These are phyloP conservation scores for Acipenser transmontanus DNA, from an alignment of 2,797 vertebrate genomes.

Conservation along the genomic window DNA sequence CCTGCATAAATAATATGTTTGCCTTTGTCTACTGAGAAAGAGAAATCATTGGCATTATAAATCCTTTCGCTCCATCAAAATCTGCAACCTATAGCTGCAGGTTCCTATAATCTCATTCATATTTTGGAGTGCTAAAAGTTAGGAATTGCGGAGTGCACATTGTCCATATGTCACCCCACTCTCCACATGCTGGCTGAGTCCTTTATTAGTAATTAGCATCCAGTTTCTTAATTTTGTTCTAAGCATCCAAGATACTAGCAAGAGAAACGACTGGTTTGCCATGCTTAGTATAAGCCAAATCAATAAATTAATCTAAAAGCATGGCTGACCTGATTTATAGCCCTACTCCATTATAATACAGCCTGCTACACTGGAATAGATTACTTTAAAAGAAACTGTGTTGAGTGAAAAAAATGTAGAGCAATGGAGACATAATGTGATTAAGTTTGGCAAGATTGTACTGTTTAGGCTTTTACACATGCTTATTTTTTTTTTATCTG, in stretches of 20 bases:
- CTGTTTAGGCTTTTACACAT: no score
- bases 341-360: no score
- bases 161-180: slow-evolving; percentile 78
- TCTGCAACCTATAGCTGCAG: slow-evolving; percentile 70
- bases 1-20: slow-evolving; percentile 29
- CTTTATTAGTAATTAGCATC: slow-evolving; percentile 72
- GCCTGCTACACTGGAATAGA: no score
- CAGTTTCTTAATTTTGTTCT: slow-evolving; percentile 65
- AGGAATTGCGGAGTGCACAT: slow-evolving; percentile 67
- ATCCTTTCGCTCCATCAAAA: slow-evolving; percentile 54
- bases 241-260: slow-evolving; percentile 72
- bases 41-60: slow-evolving; percentile 36
- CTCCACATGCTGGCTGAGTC: slow-evolving; percentile 69
- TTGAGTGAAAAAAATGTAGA: no score
- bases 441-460: no score
- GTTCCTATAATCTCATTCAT: slow-evolving; percentile 77
- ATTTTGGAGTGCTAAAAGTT: slow-evolving; percentile 73
- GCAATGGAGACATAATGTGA: no score
- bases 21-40: slow-evolving; percentile 18
- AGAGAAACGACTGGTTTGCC: slow-evolving; percentile 61
- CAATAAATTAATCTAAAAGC: no score
- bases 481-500: no score
- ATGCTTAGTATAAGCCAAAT: slow-evolving; percentile 28
- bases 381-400: no score
- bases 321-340: no score